A percentile compares a stretch with the other conserved stretches of the same genome.
Evolutionary conservation across 2,888 invertebrate species (phyloP).

Genomic region (Bombylius discolor): DNA sequence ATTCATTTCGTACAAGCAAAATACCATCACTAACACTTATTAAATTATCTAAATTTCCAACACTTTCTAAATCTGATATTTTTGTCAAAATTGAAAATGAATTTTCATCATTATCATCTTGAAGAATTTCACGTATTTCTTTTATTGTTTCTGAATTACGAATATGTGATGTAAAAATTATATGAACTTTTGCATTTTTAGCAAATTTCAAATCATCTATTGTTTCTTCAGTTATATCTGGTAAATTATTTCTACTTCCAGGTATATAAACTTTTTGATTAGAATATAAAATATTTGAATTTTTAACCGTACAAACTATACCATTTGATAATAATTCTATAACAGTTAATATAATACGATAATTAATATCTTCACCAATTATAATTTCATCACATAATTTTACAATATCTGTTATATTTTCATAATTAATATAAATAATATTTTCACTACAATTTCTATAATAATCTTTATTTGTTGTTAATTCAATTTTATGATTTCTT

Average conservation of each 20-base stretch:
- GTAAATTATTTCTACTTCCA: background rate
- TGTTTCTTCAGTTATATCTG: background rate
- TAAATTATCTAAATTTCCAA: background rate
- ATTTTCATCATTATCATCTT: background rate
- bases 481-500: background rate
- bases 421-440: background rate
- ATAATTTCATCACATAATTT: background rate
- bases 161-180: background rate
- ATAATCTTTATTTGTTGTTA: background rate
- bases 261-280: background rate
- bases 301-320: background rate
- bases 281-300: background rate
- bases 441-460: background rate
- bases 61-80: background rate
- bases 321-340: background rate
- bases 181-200: background rate
- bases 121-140: background rate
- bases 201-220: background rate
- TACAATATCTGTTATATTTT: background rate
- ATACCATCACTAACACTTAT: background rate
- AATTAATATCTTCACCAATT: background rate
- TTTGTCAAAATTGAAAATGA: background rate
- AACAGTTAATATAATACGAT: background rate
- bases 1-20: background rate
- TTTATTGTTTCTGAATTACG: background rate